Evolutionary conservation across 2,797 vertebrate genomes (phyloP).

Genomic region (Dromococcyx pavoninus): DNA sequence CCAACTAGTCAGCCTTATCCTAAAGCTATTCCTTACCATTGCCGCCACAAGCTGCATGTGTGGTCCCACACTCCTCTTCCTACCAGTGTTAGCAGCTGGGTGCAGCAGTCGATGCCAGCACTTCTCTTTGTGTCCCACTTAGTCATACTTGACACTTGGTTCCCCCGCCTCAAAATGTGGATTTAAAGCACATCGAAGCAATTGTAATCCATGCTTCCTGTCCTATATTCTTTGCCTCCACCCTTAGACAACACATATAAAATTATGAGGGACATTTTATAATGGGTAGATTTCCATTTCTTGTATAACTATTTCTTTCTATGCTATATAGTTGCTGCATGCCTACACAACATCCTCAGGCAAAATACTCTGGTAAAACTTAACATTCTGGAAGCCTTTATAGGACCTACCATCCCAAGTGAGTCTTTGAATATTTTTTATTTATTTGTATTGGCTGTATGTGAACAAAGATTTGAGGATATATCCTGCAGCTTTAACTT

Average conservation of each 20-base stretch:
- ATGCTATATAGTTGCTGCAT: neutral
- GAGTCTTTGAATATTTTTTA: neutral
- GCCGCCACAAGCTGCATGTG: neutral
- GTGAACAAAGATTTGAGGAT: neutral
- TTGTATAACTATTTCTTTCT: neutral
- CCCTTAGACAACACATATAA: neutral
- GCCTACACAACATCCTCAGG: neutral
- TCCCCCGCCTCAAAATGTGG: neutral
- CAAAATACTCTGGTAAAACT: neutral
- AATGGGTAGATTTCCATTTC: neutral
- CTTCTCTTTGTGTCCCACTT: neutral
- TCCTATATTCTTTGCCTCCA: neutral
- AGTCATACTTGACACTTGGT: neutral
- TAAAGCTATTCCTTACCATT: neutral
- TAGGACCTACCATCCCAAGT: neutral
- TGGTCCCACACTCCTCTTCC: neutral
- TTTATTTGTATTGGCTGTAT: neutral
- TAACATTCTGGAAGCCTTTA: neutral
- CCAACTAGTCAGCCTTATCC: neutral
- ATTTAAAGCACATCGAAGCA: neutral
- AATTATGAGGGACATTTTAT: neutral
- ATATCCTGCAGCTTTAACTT: neutral
- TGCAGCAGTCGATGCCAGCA: rapidly evolving
- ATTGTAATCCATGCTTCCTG: neutral
- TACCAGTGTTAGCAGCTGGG: neutral